Percentiles rank a stretch among this genome's conserved stretches.
Evolutionary conservation across 2,888 invertebrate species (phyloP).

Genomic region (Neoaliturus tenellus): DNA sequence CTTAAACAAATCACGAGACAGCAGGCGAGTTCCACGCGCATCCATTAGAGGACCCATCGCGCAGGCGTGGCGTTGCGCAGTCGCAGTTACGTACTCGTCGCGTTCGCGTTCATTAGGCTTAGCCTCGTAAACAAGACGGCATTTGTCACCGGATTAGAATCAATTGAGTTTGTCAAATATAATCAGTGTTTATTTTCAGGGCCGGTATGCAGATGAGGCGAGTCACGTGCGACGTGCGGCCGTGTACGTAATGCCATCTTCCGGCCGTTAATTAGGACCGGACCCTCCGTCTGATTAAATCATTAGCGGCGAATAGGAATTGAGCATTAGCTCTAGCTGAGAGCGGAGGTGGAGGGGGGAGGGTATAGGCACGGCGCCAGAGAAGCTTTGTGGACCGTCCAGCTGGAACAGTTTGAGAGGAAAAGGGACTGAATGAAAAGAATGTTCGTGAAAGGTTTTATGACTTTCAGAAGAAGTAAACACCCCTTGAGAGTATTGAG

Average conservation of each 20-base stretch:
- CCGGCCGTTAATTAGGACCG: slow-evolving; percentile 12
- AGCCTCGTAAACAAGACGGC: slow-evolving; percentile 42
- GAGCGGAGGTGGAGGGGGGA: not conserved
- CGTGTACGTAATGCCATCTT: slow-evolving; percentile 24
- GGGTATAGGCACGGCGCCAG: not conserved
- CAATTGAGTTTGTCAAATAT: slow-evolving; percentile 57
- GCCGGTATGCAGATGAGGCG: slow-evolving; percentile 32
- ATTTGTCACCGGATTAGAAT: slow-evolving; percentile 57
- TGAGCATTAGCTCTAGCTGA: slow-evolving; percentile 21
- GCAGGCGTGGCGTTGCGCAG: not conserved
- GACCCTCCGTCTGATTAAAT: slow-evolving; percentile 30
- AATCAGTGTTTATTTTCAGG: slow-evolving; percentile 58
- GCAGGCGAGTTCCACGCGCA: too few species aligned
- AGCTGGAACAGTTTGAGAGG: not conserved
- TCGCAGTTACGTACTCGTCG: not conserved
- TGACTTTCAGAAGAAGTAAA: too few species aligned
- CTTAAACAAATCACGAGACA: too few species aligned
- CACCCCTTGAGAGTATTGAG: too few species aligned
- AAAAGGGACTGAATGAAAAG: too few species aligned
- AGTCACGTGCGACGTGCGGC: slow-evolving; percentile 31
- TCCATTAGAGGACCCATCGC: too few species aligned
- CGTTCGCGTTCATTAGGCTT: slow-evolving; percentile 43
- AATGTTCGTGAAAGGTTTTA: too few species aligned
- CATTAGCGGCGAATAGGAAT: slow-evolving; percentile 44
- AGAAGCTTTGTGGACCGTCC: too few species aligned